Conservation (phyloP, 2,888 invertebrate species). For the Megaustenia siamemsis region DNA sequence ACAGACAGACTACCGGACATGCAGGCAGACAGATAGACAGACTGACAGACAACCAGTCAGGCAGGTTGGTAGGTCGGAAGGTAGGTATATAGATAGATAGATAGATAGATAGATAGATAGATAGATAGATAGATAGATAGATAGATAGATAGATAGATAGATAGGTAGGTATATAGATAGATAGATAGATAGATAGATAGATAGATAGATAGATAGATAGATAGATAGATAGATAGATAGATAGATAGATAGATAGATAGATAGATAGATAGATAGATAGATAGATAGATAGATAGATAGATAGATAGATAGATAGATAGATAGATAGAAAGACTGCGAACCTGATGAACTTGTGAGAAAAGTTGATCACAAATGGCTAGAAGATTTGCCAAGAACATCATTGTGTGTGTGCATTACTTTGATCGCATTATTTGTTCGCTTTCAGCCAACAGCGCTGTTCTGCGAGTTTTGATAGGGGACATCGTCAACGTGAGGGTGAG, state of each 20-base stretch:
- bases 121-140: neutral
- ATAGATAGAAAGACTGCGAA: neutral
- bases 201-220: neutral
- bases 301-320: constrained; percentile 15
- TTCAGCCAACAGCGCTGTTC: too few relatives aligned
- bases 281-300: constrained; percentile 15
- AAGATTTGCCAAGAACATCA: too few relatives aligned
- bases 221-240: neutral
- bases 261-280: constrained; percentile 15
- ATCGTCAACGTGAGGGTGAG: too few relatives aligned
- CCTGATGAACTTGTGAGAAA: neutral
- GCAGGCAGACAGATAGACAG: too few relatives aligned
- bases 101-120: neutral
- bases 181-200: neutral
- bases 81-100: neutral
- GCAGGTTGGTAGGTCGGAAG: too few relatives aligned
- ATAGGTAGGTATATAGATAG: neutral
- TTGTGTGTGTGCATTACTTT: too few relatives aligned
- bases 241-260: constrained; percentile 15
- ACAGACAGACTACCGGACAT: too few relatives aligned
- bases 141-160: neutral
- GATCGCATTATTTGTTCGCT: too few relatives aligned
- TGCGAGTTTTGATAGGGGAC: too few relatives aligned
- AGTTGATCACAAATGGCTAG: too few relatives aligned
- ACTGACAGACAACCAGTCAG: too few relatives aligned